A percentile compares a stretch with the other conserved stretches of the same genome.
Conservation (phyloP, 2,113 vertebrate species). For the Pedetes capensis region DNA sequence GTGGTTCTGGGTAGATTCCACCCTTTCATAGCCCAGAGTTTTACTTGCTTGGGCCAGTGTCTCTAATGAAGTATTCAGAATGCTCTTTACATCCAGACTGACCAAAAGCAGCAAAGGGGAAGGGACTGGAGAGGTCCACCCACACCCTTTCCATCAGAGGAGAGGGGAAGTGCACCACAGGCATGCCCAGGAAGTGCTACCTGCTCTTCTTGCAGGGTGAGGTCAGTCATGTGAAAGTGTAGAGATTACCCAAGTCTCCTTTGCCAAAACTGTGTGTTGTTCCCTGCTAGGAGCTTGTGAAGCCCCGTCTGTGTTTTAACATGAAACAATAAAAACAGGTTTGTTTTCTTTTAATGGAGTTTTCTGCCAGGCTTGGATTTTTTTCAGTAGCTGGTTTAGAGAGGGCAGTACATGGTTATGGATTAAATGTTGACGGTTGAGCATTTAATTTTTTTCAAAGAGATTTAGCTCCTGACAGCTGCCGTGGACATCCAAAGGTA, state of each 20-base stretch:
- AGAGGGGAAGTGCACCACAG: rapidly evolving
- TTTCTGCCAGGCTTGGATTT: background rate
- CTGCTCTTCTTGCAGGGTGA: background rate
- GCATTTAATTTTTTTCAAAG: slow-evolving; percentile 14
- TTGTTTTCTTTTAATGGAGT: slow-evolving; percentile 58
- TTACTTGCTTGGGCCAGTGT: slow-evolving; percentile 41
- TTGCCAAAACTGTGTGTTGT: background rate
- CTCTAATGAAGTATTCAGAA: slow-evolving; percentile 29
- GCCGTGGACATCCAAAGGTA: background rate
- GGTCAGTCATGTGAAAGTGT: rapidly evolving
- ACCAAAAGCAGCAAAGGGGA: background rate
- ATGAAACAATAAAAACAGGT: slow-evolving; percentile 71
- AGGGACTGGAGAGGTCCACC: rapidly evolving
- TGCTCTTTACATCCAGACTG: slow-evolving; percentile 6
- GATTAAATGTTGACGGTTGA: background rate
- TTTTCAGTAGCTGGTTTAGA: background rate
- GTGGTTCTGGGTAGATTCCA: background rate
- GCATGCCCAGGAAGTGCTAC: rapidly evolving
- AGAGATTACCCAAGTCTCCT: background rate
- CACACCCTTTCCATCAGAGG: background rate
- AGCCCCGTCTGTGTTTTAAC: slow-evolving; percentile 58
- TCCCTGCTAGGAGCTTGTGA: background rate
- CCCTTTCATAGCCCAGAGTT: slow-evolving; percentile 10
- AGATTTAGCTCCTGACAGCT: background rate
- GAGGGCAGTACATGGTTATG: rapidly evolving